Percentiles rank a stretch among this genome's conserved stretches.
These are phyloP conservation scores for Anomalospiza imberbis DNA, from an alignment of 2,797 vertebrate genomes.

Conservation along the genomic window DNA sequence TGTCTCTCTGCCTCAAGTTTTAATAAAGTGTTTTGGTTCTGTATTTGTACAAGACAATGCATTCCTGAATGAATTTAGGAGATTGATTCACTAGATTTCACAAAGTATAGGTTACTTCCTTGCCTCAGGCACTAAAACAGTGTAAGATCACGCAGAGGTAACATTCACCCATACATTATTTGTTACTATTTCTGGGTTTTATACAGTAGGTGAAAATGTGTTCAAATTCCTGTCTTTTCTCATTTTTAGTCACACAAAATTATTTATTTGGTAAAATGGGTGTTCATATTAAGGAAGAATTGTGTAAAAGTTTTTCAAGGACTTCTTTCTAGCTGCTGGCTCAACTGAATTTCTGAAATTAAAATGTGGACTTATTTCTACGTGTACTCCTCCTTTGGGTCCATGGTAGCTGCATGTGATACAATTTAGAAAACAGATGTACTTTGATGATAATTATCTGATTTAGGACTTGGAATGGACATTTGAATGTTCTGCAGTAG, in stretches of 20 bases:
- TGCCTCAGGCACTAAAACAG: fast-evolving
- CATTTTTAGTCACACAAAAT: neutral
- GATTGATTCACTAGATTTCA: neutral
- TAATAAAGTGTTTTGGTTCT: neutral
- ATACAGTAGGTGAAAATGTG: neutral
- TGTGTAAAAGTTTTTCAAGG: neutral
- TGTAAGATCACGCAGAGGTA: fast-evolving
- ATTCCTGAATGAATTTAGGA: neutral
- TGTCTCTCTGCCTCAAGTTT: neutral
- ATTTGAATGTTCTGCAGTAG: neutral
- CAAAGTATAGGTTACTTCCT: neutral
- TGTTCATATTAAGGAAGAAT: neutral
- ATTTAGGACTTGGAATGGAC: neutral
- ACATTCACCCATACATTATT: neutral
- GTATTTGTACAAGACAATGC: neutral
- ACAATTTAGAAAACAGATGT: neutral
- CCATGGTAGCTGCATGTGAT: neutral
- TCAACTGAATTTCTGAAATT: neutral
- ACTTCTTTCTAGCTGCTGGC: neutral
- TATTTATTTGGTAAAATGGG: neutral
- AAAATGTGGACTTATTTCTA: neutral
- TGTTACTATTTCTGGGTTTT: neutral
- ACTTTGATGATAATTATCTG: neutral
- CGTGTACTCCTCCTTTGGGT: neutral
- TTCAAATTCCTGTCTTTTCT: neutral